Evolutionary conservation across 2,888 invertebrate species (phyloP), one percentile per base, ranked within the genome.

Genomic region (Selenia dentaria): DNA sequence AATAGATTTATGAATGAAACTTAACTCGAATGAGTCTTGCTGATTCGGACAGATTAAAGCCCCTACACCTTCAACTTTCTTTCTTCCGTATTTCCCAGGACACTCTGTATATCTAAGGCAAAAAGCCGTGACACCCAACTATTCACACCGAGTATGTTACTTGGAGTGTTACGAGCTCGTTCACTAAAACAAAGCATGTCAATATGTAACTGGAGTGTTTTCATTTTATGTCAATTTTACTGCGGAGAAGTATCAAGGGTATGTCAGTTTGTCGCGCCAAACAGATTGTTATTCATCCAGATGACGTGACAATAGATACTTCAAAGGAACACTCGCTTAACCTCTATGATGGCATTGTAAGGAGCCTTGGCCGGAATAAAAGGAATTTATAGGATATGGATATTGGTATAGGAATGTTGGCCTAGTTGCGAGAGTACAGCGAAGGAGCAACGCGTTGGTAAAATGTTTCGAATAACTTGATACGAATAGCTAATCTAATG

Each of bases 291-390:
- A 39, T 42, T 36, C 49, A 35, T 13, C 40, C 31, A 27, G 29
- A 52, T 54, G 41, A 53, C 50, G 35, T 44, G 51, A 57, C 52
- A 57, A 55, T 53, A 46, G 44, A 14, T 37, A 33, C 29, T 43
- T 32, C 46, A 20, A 25, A 36, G 33, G 45, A 45, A 41, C 29
- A 22, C 33, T 36, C 33, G 40, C 16, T 24, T 48, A 43, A 45
- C 39, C 43, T 48, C 29, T 32, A 40, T 51, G 26, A 25, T 34
- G 36, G 34, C 35, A 40, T 45, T 31, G 46, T 32, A 41, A 25
- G 34, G 36, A 27, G 32, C 55, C 58, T 51, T 54, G 54, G 28
- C 47, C 51, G 31, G 37, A 33, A 45, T 50, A 32, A 22, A 40
- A 20, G 11, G 34, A 20, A 24, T 36, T 28, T 16, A 47, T 40